Percentiles rank a stretch among this genome's conserved stretches.
These are phyloP conservation scores for Centropristis striata DNA, from an alignment of 2,113 vertebrate species.

Conservation along the genomic window DNA sequence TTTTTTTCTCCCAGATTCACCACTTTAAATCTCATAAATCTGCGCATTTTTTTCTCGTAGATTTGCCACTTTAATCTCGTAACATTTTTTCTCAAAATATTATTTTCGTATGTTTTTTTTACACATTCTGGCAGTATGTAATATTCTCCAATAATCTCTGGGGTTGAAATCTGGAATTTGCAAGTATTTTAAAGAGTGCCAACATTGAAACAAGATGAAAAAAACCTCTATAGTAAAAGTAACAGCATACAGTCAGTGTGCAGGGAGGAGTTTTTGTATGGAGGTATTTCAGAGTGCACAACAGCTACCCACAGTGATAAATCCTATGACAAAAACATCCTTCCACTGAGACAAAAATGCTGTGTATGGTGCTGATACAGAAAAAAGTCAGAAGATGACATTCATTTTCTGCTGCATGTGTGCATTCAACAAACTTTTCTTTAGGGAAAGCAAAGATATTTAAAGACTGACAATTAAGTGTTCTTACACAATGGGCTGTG, in stretches of 20 bases:
- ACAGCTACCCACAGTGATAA: not conserved
- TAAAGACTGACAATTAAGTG: not conserved
- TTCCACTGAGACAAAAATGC: not conserved
- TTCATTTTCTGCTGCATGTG: not conserved
- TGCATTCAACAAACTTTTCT: not conserved
- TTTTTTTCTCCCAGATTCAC: too few relatives aligned
- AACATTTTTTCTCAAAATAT: too few relatives aligned
- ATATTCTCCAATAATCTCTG: too few relatives aligned
- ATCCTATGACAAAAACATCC: constrained; percentile 8
- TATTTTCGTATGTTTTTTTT: too few relatives aligned
- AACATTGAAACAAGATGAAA: too few relatives aligned
- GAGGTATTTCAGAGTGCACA: not conserved
- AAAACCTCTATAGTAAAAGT: too few relatives aligned
- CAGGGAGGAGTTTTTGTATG: constrained; percentile 7
- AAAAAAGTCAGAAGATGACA: not conserved
- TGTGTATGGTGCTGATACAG: not conserved
- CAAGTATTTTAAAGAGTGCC: too few relatives aligned
- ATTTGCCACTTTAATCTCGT: too few relatives aligned
- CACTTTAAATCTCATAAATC: too few relatives aligned
- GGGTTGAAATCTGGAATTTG: too few relatives aligned
- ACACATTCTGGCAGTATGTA: too few relatives aligned
- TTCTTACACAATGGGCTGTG: not conserved
- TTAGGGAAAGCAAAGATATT: not conserved
- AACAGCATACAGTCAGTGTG: not conserved
- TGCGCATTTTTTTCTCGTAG: too few relatives aligned